Base-by-base conservation (phyloP, 2,113 vertebrate genomes). In the Apteryx owenii region DNA sequence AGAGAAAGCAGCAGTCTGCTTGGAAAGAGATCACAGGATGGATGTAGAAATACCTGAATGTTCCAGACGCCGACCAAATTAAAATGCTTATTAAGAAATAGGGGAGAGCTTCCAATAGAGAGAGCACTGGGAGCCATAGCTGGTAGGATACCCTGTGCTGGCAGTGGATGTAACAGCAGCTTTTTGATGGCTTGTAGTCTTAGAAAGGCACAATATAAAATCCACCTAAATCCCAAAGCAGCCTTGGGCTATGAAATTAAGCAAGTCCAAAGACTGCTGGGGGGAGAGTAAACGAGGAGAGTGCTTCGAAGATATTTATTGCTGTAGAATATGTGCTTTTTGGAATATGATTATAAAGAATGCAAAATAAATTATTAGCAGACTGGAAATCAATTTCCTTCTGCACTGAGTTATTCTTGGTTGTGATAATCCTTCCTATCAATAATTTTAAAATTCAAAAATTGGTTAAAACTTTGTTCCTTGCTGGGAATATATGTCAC, bases 321-420 rank as follows among this genome's bases (percentile, higher is more conserved):
- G 48, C 87, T 81, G n/a, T 38, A 46, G 66, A 85, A 71, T 79
- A 71, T 31, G 51, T 61, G 79, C 36, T 94, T 94, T 92, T 77
- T 81, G 62, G 54, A 86, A 78, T 48, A 64, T 44, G 31, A 40
- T 75, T 73, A 56, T 70, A 46, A 82, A 60, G 64, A 78, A 90
- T 29, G 23, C 60, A 70, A 66, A 72, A 92, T 86, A 83, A 87
- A 83, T 93, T 89, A 81, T 90, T 84, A 81, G 38, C 36, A 86
- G 88, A 36, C 18, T 12, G 51, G 68, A 73, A 91, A 95, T 84
- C 77, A 78, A 50, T 94, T 80, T 66, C 65, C 40, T 84, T 72
- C 65, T 40, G 31, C 69, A 61, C 66, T 66, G 15, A 40, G 50
- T 81, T 58, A 42, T 91, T 94, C 46, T n/a, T 50, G 36, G 68